These are phyloP conservation scores for Characodon lateralis DNA, from an alignment of 2,797 vertebrate genomes.

Conservation along the genomic window DNA sequence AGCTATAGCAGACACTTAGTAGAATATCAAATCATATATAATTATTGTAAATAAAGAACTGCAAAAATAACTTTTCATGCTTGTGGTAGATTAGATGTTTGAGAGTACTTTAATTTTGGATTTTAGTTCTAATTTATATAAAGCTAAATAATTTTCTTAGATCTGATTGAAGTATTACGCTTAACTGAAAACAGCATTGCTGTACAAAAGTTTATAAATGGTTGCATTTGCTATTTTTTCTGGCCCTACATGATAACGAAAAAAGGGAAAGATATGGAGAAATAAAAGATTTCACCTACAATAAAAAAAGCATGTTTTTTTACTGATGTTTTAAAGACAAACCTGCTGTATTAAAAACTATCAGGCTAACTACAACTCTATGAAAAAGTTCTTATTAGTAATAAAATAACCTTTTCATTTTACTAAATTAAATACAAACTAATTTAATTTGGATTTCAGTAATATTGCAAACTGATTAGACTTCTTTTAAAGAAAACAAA, in stretches of 20 bases:
- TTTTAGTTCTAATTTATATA: no score
- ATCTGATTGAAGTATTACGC: no score
- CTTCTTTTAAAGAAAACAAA: neutral
- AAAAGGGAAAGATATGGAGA: neutral
- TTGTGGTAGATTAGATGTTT: no score
- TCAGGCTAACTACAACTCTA: no score
- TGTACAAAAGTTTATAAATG: neutral
- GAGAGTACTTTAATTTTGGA: no score
- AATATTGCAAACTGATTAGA: neutral
- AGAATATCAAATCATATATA: no score
- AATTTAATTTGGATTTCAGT: neutral
- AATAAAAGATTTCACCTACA: neutral
- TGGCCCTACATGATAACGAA: neutral
- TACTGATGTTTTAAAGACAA: neutral
- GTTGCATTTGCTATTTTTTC: neutral
- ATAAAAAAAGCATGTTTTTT: neutral
- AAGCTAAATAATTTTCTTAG: no score
- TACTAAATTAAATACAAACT: neutral
- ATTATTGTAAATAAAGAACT: no score
- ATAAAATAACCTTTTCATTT: neutral
- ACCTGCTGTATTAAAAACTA: neutral
- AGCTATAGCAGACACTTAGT: no score
- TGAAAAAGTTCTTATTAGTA: neutral
- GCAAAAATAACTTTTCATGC: no score
- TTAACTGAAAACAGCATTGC: neutral